Evolutionary conservation across 2,797 vertebrate species (phyloP), one percentile per base, ranked within the genome.

Genomic region (Pteropus rufus): DNA sequence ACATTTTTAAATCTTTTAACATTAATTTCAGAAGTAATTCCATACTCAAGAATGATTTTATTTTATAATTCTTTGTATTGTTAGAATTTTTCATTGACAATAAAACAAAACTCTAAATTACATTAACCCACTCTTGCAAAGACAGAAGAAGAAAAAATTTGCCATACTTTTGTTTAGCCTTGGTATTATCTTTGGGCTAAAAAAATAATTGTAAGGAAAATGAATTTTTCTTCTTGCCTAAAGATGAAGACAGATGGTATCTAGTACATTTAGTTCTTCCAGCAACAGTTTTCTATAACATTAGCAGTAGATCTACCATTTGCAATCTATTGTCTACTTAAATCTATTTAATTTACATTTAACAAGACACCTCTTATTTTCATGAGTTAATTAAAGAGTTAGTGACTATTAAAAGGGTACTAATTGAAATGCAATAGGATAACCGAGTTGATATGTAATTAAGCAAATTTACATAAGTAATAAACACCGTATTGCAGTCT

Each of bases 311-410:
- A 98, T 98, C 94, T 98, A 97, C 97, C 94, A 98, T 96, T 98
- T 98, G 83, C 75, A 98, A 97, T 97, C 97, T 97, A 98, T 96
- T 98, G 97, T 98, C 98, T 98, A 95, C 96, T 98, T 98, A 98
- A 98, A 97, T 97, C 94, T 97, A 97, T 98, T 98, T 98, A 98
- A 98, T 98, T 98, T 98, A 98, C 98, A 98, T 98, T 98, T 98
- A 98, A 98, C 98, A 97, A 98, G 98, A 97, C 97, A 98, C 97
- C 96, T 98, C 98, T 98, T 98, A 92, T 97, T 98, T 97, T 97
- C 97, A 90, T 97, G 97, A 98, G 96, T 98, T 98, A 98, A 98
- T 98, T 98, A 98, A 98, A 98, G 96, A 97, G 94, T 95, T 98
- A 97, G 95, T 96, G 97, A 97, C 97, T 98, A 98, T 98, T 98